Evolutionary conservation across 2,888 invertebrate genomes (phyloP).

Genomic region (Sinohyriopsis cumingii): DNA sequence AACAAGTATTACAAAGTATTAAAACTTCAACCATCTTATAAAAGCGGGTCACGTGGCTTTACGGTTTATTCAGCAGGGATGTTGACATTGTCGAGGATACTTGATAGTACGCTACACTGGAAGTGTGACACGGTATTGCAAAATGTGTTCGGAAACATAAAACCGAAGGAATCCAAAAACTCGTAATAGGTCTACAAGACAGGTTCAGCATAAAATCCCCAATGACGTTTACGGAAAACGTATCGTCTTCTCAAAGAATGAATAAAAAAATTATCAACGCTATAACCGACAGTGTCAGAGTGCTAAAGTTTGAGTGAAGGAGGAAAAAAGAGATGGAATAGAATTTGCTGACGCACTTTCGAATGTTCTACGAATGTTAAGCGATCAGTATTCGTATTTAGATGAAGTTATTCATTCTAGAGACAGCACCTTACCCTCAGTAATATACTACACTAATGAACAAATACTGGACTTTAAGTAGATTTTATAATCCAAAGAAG

Average conservation of each 20-base stretch:
- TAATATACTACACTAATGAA: conserved; percentile 12
- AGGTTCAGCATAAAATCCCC: neutral
- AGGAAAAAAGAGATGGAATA: no score
- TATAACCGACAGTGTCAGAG: conserved; percentile 7
- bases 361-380: conserved; percentile 4
- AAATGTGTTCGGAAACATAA: conserved; percentile 1
- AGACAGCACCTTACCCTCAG: neutral
- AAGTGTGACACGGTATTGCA: neutral
- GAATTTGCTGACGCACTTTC: conserved; percentile 4
- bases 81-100: neutral
- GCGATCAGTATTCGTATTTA: conserved; percentile 1
- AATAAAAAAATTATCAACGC: neutral
- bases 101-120: neutral
- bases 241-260: neutral
- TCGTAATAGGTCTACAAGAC: neutral
- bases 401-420: conserved; percentile 4
- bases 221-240: neutral
- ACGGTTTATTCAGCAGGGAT: neutral
- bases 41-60: conserved; percentile 1
- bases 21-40: neutral
- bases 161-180: neutral
- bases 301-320: neutral
- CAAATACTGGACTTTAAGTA: conserved; percentile 8
- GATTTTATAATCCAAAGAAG: conserved; percentile 1
- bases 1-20: neutral